These are phyloP conservation scores for Chionoecetes opilio DNA, from an alignment of 1,140 invertebrate genomes.

Conservation along the genomic window DNA sequence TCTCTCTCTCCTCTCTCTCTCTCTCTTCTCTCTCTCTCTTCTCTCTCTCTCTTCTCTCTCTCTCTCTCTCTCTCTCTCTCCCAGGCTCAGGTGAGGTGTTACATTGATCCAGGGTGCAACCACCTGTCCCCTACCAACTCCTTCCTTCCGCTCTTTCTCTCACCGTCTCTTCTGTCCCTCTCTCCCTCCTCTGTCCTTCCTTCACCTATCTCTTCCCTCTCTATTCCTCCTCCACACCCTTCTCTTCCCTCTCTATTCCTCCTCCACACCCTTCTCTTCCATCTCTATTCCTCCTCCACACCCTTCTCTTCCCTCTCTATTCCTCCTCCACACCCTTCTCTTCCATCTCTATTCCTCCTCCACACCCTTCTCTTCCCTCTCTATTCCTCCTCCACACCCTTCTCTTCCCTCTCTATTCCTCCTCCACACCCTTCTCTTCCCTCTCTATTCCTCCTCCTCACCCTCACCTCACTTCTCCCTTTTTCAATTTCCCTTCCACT, in stretches of 20 bases:
- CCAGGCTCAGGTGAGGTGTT: constrained; percentile 12
- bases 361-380: neutral
- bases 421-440: too few relatives aligned
- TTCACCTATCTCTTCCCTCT: neutral
- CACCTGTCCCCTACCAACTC: neutral
- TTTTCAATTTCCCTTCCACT: too few relatives aligned
- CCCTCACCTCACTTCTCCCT: neutral
- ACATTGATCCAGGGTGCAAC: constrained; percentile 21
- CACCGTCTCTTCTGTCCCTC: neutral
- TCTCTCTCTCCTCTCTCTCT: neutral
- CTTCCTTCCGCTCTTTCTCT: neutral
- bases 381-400: neutral
- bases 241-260: neutral
- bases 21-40: constrained; percentile 30
- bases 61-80: constrained; percentile 53
- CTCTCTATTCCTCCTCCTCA: too few relatives aligned
- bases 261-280: neutral
- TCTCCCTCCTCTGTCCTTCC: neutral
- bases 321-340: neutral
- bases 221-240: neutral
- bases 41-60: constrained; percentile 30
- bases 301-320: neutral
- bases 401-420: neutral
- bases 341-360: neutral
- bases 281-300: neutral